phyloP scores from a whole-genome alignment of 2,113 vertebrate genomes.

The Sprattus sprattus region DNA sequence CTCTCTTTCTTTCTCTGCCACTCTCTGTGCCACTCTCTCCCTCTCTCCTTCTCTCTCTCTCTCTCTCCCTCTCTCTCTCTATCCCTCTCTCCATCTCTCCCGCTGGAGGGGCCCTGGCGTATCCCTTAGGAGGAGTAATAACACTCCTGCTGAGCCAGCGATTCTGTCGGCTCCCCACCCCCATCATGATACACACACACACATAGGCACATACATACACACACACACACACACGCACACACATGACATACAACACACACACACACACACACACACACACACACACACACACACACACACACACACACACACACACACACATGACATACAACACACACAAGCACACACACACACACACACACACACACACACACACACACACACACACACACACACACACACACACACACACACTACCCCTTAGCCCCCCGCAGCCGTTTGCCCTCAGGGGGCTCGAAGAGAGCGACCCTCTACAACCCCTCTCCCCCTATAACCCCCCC shows the following conservation, averaged over 20 bases:
- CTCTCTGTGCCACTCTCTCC: conserved; percentile 53
- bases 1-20: conserved; percentile 34
- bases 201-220: not conserved
- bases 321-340: not conserved
- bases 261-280: not conserved
- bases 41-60: conserved; percentile 54
- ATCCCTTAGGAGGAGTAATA: conserved; percentile 26
- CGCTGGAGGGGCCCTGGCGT: not conserved
- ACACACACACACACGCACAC: not conserved
- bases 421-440: not conserved
- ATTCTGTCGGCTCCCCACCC: conserved; percentile 28
- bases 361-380: not conserved
- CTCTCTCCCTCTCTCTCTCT: conserved; percentile 45
- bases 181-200: not conserved
- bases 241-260: not conserved
- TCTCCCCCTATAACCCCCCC: not conserved
- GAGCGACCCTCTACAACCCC: not conserved
- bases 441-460: not conserved
- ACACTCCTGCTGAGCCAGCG: conserved; percentile 25
- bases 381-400: not conserved
- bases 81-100: not conserved
- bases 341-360: not conserved
- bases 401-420: not conserved
- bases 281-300: not conserved
- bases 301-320: not conserved